These are phyloP conservation scores for Furnarius figulus DNA, from an alignment of 2,113 vertebrate species.

Conservation along the genomic window DNA sequence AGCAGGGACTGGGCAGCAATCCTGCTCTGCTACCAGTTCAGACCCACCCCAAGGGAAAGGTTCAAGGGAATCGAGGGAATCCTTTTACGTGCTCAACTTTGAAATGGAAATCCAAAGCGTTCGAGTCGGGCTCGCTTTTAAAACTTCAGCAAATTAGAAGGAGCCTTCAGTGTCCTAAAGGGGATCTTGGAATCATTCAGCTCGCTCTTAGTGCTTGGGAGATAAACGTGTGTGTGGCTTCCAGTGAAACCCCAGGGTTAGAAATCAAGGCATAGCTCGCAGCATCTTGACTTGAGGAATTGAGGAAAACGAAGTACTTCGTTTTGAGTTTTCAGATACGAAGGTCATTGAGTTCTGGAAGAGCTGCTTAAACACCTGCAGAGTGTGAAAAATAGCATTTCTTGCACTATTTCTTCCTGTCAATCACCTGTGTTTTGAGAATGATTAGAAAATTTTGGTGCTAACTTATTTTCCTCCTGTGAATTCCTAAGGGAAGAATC, in stretches of 20 bases:
- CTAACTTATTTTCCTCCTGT: background rate
- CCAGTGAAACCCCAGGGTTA: background rate
- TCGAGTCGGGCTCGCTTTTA: background rate
- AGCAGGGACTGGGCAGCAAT: background rate
- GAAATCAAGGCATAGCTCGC: background rate
- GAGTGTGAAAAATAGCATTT: background rate
- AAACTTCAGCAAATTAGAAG: background rate
- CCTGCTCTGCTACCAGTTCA: background rate
- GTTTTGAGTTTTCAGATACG: background rate
- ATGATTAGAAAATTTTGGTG: background rate
- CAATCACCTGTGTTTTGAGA: background rate
- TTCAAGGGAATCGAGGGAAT: background rate
- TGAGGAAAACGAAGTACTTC: background rate
- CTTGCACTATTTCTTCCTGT: background rate
- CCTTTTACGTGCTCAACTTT: background rate
- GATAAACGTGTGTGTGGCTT: background rate
- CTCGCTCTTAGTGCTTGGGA: background rate
- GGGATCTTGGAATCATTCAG: background rate
- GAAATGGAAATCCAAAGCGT: background rate
- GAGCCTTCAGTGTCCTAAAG: background rate
- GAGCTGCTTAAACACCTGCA: background rate
- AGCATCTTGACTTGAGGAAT: background rate
- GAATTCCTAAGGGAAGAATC: background rate
- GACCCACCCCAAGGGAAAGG: rapidly evolving
- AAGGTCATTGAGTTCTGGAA: background rate